Percentiles rank a stretch among this genome's conserved stretches.
These are phyloP conservation scores for Sesamia nonagrioides DNA, from an alignment of 1,140 invertebrate genomes.

Conservation along the genomic window DNA sequence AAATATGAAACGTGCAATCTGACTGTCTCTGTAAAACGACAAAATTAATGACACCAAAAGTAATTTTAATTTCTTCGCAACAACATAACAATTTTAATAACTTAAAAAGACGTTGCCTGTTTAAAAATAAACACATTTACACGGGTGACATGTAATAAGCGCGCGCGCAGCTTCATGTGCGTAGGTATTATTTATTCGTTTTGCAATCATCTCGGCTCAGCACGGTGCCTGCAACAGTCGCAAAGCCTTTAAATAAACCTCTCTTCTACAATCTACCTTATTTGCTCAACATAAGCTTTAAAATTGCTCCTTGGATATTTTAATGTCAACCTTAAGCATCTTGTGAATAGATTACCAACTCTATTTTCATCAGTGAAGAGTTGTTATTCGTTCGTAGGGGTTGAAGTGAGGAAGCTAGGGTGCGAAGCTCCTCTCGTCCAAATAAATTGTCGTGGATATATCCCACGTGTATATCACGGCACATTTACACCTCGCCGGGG, in stretches of 20 bases:
- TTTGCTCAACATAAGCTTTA: slow-evolving; percentile 34
- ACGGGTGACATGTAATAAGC: slow-evolving; percentile 43
- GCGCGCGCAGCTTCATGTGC: slow-evolving; percentile 51
- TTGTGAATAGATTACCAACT: background rate
- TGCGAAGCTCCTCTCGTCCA: slow-evolving; percentile 65
- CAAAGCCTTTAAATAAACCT: slow-evolving; percentile 35
- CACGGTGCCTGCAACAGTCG: slow-evolving; percentile 50
- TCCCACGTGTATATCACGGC: slow-evolving; percentile 78
- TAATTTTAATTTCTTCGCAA: slow-evolving; percentile 32
- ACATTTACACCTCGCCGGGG: slow-evolving; percentile 76
- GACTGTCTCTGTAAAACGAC: background rate
- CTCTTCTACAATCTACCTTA: slow-evolving; percentile 45
- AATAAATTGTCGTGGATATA: slow-evolving; percentile 84
- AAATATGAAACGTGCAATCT: background rate
- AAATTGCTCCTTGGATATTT: background rate
- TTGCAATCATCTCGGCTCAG: slow-evolving; percentile 71
- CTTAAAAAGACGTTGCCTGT: slow-evolving; percentile 32
- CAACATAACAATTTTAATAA: slow-evolving; percentile 43
- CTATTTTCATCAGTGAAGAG: background rate
- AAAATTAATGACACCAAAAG: slow-evolving; percentile 16
- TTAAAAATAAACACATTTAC: slow-evolving; percentile 47
- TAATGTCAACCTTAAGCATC: background rate
- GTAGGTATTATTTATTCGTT: slow-evolving; percentile 73
- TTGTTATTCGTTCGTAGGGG: slow-evolving; percentile 19
- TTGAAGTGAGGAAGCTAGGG: slow-evolving; percentile 50